phyloP scores from a whole-genome alignment of 2,797 vertebrate species.

The Phyllotis vaccarum region DNA sequence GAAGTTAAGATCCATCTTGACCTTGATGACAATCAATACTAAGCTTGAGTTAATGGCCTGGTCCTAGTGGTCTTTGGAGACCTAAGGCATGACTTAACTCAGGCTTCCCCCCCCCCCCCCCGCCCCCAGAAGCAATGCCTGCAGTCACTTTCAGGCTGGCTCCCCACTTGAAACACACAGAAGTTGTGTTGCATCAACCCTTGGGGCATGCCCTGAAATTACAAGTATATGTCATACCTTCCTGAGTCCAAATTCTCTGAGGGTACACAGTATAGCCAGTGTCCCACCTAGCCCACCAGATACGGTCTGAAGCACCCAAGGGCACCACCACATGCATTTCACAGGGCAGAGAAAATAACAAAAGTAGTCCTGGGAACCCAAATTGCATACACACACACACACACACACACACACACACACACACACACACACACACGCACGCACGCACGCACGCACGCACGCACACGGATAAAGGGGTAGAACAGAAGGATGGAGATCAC shows the following conservation, averaged over 20 bases:
- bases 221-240: not conserved
- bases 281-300: not conserved
- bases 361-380: not conserved
- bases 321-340: not conserved
- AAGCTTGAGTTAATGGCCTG: not conserved
- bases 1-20: not conserved
- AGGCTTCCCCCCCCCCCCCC: not conserved
- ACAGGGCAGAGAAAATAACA: not conserved
- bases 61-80: not conserved
- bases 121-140: not conserved
- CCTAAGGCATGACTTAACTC: not conserved
- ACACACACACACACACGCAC: not conserved
- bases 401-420: not conserved
- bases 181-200: not conserved
- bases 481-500: not conserved
- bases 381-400: not conserved
- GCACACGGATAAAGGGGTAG: accelerated
- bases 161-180: not conserved
- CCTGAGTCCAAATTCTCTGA: not conserved
- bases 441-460: too few species aligned
- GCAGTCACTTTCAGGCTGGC: not conserved
- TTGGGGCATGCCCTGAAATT: not conserved
- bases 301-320: not conserved
- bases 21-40: not conserved
- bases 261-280: not conserved